A percentile compares a stretch with the other conserved stretches of the same genome.
phyloP scores from a whole-genome alignment of 1,140 invertebrate genomes.

The Neoseiulus cucumeris region DNA sequence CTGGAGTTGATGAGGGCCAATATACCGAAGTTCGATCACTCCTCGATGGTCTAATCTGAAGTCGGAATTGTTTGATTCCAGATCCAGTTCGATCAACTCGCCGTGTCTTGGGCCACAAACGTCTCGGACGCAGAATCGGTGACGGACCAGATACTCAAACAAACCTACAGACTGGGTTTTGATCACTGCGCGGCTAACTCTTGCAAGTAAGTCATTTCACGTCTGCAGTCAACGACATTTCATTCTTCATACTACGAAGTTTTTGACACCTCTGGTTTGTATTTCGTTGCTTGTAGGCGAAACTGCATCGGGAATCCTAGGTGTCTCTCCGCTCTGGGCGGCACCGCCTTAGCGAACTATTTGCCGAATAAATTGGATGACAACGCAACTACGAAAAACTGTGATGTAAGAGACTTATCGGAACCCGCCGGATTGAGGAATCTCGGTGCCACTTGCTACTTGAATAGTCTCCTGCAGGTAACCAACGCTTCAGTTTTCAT shows the following conservation, averaged over 20 bases:
- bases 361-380: conserved; percentile 28
- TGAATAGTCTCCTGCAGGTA: conserved; percentile 45
- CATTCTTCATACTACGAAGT: background rate
- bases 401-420: conserved; percentile 23
- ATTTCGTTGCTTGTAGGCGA: conserved; percentile 30
- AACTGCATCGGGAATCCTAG: conserved; percentile 45
- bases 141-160: background rate
- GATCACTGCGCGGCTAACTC: background rate
- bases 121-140: background rate
- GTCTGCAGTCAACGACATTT: background rate
- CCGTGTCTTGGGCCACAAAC: background rate
- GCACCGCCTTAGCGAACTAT: conserved; percentile 32
- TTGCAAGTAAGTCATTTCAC: background rate
- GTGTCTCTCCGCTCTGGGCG: conserved; percentile 41
- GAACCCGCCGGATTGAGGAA: conserved; percentile 41
- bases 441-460: conserved; percentile 50
- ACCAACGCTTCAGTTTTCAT: background rate
- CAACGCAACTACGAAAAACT: conserved; percentile 32
- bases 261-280: background rate
- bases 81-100: background rate
- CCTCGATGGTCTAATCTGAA: no score
- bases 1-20: no score
- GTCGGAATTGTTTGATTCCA: no score
- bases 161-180: background rate
- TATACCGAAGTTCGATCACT: no score